A percentile compares a stretch with the other conserved stretches of the same genome.
phyloP scores from a whole-genome alignment of 2,113 vertebrate species.

The Ochotona princeps region DNA sequence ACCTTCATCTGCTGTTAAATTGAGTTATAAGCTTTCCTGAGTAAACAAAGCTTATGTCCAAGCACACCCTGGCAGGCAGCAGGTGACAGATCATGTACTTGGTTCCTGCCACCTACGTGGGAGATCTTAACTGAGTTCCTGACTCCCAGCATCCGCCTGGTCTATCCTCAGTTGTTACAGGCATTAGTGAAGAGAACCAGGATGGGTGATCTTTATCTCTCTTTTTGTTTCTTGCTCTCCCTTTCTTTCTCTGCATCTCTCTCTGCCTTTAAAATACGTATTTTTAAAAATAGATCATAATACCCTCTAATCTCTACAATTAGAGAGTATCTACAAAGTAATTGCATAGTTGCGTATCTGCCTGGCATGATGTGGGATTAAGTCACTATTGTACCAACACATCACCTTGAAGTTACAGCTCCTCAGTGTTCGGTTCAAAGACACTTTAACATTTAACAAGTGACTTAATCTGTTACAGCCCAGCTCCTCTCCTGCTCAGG shows the following conservation, averaged over 20 bases:
- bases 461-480: background rate
- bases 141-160: no score
- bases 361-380: background rate
- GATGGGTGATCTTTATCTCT: no score
- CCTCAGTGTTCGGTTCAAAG: background rate
- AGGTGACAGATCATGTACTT: no score
- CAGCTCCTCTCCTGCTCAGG: background rate
- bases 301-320: background rate
- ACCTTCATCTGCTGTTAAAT: slow-evolving; percentile 3
- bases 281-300: background rate
- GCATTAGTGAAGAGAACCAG: no score
- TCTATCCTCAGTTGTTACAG: no score
- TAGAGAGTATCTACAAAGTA: no score
- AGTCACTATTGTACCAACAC: background rate
- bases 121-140: no score
- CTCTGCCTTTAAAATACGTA: no score
- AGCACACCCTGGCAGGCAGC: no score
- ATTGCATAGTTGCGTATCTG: background rate
- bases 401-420: background rate
- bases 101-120: no score
- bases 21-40: background rate
- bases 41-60: background rate
- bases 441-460: background rate
- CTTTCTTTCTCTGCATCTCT: no score
- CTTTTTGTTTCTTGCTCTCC: no score